phyloP scores from a whole-genome alignment of 2,888 invertebrate genomes.

The Cosmorhoe ocellata region DNA sequence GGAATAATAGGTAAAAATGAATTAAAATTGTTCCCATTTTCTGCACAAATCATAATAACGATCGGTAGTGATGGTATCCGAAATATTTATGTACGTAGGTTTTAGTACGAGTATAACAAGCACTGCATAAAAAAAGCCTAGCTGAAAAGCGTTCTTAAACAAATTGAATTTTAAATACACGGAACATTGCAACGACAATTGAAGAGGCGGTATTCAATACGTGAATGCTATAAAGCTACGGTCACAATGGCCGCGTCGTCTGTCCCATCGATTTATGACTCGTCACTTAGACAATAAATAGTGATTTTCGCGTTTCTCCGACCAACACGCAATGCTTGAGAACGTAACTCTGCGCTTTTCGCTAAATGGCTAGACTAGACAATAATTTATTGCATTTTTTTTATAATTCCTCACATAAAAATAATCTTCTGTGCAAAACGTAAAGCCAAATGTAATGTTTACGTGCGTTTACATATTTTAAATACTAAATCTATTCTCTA shows the following conservation, averaged over 20 bases:
- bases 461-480: no score
- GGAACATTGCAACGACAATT: constrained; percentile 32
- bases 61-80: no score
- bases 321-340: constrained; percentile 52
- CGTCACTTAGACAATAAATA: constrained; percentile 80
- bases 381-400: no score
- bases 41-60: no score
- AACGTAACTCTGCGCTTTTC: constrained; percentile 41
- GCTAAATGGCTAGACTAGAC: background rate
- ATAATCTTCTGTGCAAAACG: no score
- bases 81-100: no score
- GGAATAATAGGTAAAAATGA: no score
- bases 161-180: constrained; percentile 38
- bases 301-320: constrained; percentile 75
- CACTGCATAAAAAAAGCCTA: background rate
- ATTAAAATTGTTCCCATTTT: no score
- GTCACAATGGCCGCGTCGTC: constrained; percentile 63
- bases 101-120: constrained; percentile 2
- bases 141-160: constrained; percentile 11
- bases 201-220: constrained; percentile 38
- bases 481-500: no score
- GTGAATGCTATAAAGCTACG: constrained; percentile 33
- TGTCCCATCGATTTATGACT: constrained; percentile 70
- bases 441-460: no score
- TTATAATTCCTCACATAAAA: no score